Evolutionary conservation across 2,113 vertebrate species (phyloP).

Genomic region (Mixornis gularis): DNA sequence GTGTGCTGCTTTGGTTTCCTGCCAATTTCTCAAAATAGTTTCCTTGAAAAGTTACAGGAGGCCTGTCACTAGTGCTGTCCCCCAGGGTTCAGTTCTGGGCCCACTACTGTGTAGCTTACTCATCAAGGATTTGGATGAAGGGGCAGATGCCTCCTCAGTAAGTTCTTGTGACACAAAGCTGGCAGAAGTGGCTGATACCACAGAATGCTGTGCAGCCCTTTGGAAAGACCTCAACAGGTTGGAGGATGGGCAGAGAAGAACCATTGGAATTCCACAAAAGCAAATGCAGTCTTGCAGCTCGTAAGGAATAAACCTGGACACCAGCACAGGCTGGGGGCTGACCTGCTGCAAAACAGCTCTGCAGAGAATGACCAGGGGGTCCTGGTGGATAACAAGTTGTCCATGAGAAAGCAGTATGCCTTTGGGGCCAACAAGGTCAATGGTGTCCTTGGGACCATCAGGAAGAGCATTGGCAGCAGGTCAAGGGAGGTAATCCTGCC

Average conservation of each 20-base stretch:
- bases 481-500: not conserved
- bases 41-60: not conserved
- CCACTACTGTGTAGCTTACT: not conserved
- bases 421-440: not conserved
- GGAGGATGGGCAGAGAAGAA: not conserved
- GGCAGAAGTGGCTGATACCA: not conserved
- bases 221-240: too few relatives aligned
- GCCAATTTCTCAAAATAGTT: not conserved
- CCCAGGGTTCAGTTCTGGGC: not conserved
- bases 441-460: not conserved
- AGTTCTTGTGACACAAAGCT: not conserved
- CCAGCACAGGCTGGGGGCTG: not conserved
- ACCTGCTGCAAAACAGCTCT: not conserved
- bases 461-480: not conserved
- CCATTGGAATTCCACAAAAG: not conserved
- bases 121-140: not conserved
- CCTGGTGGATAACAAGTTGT: not conserved
- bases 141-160: not conserved
- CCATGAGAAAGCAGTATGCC: not conserved
- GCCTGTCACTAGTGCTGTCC: not conserved
- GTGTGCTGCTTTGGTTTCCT: not conserved
- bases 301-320: not conserved
- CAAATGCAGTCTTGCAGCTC: not conserved
- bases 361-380: not conserved
- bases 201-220: not conserved